Base-by-base conservation (phyloP, 2,113 vertebrate genomes). In the Colistium nudipinnis region DNA sequence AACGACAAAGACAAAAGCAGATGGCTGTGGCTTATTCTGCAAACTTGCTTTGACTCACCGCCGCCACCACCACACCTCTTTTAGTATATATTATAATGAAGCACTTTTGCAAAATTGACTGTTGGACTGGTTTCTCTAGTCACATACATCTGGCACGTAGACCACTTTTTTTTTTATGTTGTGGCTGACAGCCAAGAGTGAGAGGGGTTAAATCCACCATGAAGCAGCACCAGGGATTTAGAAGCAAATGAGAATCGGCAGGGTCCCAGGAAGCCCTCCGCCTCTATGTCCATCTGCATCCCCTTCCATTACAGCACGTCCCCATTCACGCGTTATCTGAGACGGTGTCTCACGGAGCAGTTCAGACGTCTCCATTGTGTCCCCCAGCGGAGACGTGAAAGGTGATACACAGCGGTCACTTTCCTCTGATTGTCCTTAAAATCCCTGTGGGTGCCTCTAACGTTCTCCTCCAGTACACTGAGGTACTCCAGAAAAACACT, bases 361-460 rank as follows among this genome's bases (percentile, higher is more conserved):
- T 25, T 7, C 48, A 57, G 27, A 44, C 65, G 24, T 30, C 62
- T 65, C 33, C 44, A n/a, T n/a, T 71, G 68, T 81, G 54, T 75
- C 38, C 62, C 41, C 6, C 17, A 44, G 56, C 7, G 24, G 25
- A 63, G 31, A 62, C 44, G 30, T 54, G 43, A 78, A 71, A 81
- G 56, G 14, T 53, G 54, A 61, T 44, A 38, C 22, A 44, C 17
- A 61, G 45, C 43, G 52, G 20, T n/a, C 19, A 8, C 39, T 30
- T 1, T 22, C 27, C 43, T 49, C 36, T 22, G 14, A 22, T 52
- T 33, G 30, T 54, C 20, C 17, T 39, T 13, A 11, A 7, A 45
- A 56, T 20, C 25, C 35, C 9, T 4, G 12, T 36, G 27, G 28
- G 10, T 55, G 24, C 53, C 41, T 31, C 45, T 36, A 10, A 35